A percentile compares a stretch with the other conserved stretches of the same genome.
These are phyloP conservation scores for Pachliopta kotzebuea DNA, from an alignment of 2,888 invertebrate genomes.

Conservation along the genomic window DNA sequence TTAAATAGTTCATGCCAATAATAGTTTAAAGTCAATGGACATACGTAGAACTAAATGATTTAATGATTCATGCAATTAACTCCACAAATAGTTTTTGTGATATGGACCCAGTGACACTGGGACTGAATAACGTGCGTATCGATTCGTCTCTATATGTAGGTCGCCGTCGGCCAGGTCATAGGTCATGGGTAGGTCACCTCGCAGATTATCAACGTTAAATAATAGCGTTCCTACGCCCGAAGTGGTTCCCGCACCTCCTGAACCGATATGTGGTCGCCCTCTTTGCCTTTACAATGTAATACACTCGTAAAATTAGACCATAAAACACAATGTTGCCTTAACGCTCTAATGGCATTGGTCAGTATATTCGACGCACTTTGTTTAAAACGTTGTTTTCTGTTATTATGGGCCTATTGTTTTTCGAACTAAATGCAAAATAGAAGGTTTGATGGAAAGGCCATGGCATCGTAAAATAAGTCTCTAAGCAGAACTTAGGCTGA, in stretches of 20 bases:
- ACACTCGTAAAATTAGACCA: constrained; percentile 49
- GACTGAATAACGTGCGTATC: constrained; percentile 49
- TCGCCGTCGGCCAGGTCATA: constrained; percentile 80
- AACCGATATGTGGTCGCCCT: constrained; percentile 41
- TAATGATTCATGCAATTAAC: constrained; percentile 15
- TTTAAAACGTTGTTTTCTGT: constrained; percentile 19
- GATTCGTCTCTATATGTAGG: constrained; percentile 70
- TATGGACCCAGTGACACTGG: constrained; percentile 8
- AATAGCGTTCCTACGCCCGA: constrained; percentile 25
- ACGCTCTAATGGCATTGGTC: constrained; percentile 33
- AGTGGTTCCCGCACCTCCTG: constrained; percentile 38
- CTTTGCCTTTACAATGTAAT: constrained; percentile 33
- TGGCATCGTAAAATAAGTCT: neutral
- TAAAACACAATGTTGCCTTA: constrained; percentile 54
- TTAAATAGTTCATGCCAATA: constrained; percentile 7
- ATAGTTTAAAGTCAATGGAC: constrained; percentile 10
- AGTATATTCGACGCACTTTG: constrained; percentile 27
- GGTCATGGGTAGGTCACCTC: constrained; percentile 76
- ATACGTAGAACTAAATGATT: constrained; percentile 9
- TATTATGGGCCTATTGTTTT: constrained; percentile 28
- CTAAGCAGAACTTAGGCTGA: neutral
- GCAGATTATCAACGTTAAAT: constrained; percentile 51
- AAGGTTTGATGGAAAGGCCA: neutral
- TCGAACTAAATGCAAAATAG: constrained; percentile 18
- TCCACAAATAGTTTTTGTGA: constrained; percentile 5